Conservation (phyloP, 1,140 invertebrate species). For the Caenorhabditis tropicalis region DNA sequence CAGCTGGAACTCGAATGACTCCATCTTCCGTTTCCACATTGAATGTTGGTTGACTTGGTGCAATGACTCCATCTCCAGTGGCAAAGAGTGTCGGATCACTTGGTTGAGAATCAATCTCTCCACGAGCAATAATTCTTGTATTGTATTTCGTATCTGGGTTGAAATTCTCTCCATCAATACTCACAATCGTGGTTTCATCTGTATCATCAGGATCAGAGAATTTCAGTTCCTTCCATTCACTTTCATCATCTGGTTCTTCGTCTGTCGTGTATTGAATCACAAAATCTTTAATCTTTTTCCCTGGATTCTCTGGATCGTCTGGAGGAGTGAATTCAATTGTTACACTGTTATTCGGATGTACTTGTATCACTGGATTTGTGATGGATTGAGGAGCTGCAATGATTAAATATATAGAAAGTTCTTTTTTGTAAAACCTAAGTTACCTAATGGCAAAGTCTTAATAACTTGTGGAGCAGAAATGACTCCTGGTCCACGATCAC, state of each 20-base stretch:
- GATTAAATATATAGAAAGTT: not conserved
- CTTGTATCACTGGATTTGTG: constrained; percentile 50
- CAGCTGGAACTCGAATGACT: constrained; percentile 67
- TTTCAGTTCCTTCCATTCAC: constrained; percentile 69
- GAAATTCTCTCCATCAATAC: constrained; percentile 71
- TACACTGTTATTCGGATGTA: constrained; percentile 69
- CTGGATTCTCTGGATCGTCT: constrained; percentile 66
- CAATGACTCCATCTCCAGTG: constrained; percentile 67
- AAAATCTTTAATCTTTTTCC: constrained; percentile 67
- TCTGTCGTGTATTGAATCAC: constrained; percentile 67
- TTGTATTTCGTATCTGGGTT: constrained; percentile 71
- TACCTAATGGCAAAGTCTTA: constrained; percentile 62
- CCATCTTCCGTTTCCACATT: constrained; percentile 70
- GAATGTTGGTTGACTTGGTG: constrained; percentile 65
- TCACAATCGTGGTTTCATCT: constrained; percentile 49
- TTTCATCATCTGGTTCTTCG: constrained; percentile 64
- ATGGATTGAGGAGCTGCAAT: constrained; percentile 54
- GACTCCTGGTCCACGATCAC: constrained; percentile 68
- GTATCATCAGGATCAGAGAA: constrained; percentile 58
- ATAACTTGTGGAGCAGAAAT: constrained; percentile 62
- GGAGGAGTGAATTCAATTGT: constrained; percentile 65
- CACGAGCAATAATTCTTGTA: constrained; percentile 65
- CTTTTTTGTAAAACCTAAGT: not conserved
- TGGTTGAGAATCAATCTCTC: constrained; percentile 65
- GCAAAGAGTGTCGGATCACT: constrained; percentile 61